Evolutionary conservation across 2,888 invertebrate species (phyloP).

Genomic region (Megaustenia siamemsis): DNA sequence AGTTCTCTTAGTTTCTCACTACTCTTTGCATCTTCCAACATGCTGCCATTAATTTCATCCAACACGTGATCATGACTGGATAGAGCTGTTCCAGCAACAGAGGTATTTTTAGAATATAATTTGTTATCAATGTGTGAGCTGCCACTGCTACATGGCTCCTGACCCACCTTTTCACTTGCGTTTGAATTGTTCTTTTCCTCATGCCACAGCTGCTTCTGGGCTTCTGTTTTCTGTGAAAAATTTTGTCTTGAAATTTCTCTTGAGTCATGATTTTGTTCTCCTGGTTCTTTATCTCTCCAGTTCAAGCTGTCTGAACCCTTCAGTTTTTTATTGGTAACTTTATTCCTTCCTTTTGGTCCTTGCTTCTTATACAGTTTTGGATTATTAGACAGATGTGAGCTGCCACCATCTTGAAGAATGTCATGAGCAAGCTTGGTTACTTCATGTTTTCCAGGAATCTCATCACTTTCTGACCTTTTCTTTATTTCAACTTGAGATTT

Average conservation of each 20-base stretch:
- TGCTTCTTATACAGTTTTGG: neutral
- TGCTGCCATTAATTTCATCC: neutral
- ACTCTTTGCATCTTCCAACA: neutral
- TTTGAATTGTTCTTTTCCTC: neutral
- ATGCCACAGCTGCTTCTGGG: neutral
- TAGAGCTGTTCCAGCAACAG: neutral
- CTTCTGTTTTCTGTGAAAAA: neutral
- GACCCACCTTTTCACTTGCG: neutral
- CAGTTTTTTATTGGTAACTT: constrained; percentile 12
- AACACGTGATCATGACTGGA: neutral
- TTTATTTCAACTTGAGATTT: neutral
- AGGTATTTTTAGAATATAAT: neutral
- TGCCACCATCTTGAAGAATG: neutral
- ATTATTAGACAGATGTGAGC: neutral
- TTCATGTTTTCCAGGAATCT: neutral
- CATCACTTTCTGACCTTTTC: neutral
- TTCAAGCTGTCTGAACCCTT: constrained; percentile 35
- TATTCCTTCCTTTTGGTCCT: neutral
- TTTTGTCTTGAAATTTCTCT: neutral
- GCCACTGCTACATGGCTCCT: neutral
- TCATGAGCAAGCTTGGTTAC: neutral
- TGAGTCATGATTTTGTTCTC: neutral
- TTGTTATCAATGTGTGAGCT: no score
- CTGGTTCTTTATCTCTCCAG: constrained; percentile 27
- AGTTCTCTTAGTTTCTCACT: neutral